Percentiles rank a stretch among this genome's conserved stretches.
These are phyloP conservation scores for Pelecanoides urinatrix DNA, from an alignment of 2,113 vertebrate genomes.

Conservation along the genomic window DNA sequence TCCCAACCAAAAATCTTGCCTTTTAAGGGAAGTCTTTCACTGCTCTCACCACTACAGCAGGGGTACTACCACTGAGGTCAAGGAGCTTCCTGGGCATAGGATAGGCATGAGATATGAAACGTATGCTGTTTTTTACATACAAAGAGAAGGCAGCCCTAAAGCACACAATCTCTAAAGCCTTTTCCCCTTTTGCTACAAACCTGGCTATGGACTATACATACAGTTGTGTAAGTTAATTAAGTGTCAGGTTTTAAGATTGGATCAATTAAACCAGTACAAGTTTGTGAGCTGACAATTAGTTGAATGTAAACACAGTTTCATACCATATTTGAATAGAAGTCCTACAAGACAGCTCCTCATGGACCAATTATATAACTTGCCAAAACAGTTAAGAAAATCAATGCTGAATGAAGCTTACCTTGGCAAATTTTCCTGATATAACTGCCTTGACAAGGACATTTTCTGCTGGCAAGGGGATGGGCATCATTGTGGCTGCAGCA, in stretches of 20 bases:
- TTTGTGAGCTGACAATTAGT: neutral
- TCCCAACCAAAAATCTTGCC: neutral
- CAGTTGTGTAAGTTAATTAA: neutral
- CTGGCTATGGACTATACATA: neutral
- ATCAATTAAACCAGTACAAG: neutral
- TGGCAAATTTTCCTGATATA: neutral
- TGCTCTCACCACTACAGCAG: neutral
- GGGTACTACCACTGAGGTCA: neutral
- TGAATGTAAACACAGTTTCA: neutral
- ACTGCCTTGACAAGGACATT: conserved; percentile 27
- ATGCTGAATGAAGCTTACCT: conserved; percentile 26
- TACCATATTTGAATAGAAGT: neutral
- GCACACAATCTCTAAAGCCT: neutral
- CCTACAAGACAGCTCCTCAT: neutral
- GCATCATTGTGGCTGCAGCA: conserved; percentile 33
- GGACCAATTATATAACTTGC: neutral
- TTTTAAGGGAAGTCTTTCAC: neutral
- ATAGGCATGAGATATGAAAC: neutral
- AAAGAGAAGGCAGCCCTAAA: neutral
- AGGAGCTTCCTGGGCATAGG: neutral
- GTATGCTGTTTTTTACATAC: neutral
- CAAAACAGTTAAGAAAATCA: conserved; percentile 4
- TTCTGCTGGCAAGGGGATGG: conserved; percentile 37
- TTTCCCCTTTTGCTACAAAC: neutral
- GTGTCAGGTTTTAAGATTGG: neutral